These are phyloP conservation scores for Drosophila mauritiana DNA, from an alignment of 1,140 invertebrate species.

Conservation along the genomic window DNA sequence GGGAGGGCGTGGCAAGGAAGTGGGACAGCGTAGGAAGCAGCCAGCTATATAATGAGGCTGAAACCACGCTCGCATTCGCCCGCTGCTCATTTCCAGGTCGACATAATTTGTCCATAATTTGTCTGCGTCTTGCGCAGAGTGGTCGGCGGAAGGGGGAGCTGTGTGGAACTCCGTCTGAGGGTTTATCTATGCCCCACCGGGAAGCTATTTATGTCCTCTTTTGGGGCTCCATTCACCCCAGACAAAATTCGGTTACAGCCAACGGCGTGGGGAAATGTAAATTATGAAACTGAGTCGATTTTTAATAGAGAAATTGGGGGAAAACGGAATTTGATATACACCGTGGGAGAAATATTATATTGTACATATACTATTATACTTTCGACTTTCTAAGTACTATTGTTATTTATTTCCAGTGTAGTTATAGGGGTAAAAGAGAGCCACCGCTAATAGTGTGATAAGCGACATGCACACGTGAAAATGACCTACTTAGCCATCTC, in stretches of 20 bases:
- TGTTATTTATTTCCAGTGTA: constrained; percentile 1
- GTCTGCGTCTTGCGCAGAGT: constrained; percentile 61
- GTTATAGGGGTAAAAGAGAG: neutral
- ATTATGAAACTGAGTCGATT: constrained; percentile 44
- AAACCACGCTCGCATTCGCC: constrained; percentile 51
- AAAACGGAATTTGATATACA: constrained; percentile 3
- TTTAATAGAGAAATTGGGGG: constrained; percentile 36
- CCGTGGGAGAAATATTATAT: neutral
- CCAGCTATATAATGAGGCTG: constrained; percentile 74
- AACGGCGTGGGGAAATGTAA: constrained; percentile 29
- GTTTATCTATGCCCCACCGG: constrained; percentile 75
- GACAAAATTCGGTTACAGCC: constrained; percentile 10
- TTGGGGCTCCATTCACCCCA: constrained; percentile 44
- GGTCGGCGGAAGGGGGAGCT: neutral
- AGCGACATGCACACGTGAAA: constrained; percentile 52
- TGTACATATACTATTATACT: neutral
- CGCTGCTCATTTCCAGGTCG: constrained; percentile 81
- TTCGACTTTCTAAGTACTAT: neutral
- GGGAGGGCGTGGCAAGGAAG: neutral
- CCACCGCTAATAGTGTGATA: constrained; percentile 35
- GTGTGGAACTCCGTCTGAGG: constrained; percentile 37
- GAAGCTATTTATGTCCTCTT: constrained; percentile 74
- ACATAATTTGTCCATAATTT: constrained; percentile 82
- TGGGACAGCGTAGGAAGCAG: constrained; percentile 24
- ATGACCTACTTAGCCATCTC: constrained; percentile 40